Evolutionary conservation across 2,888 invertebrate species (phyloP).

Genomic region (Eurytoma californica): DNA sequence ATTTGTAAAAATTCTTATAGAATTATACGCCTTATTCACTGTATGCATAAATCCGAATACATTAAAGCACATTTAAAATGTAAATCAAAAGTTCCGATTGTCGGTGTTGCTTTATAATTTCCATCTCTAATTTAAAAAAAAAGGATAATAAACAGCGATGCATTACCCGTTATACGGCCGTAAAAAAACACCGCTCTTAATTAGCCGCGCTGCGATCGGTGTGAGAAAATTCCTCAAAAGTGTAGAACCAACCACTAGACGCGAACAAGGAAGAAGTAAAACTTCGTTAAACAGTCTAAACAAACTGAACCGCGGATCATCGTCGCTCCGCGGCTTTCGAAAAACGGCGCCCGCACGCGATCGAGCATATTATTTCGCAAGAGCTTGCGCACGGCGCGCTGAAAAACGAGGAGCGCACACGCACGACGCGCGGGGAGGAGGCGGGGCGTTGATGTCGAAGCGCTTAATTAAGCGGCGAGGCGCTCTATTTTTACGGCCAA

Average conservation of each 20-base stretch:
- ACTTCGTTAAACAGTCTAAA: neutral
- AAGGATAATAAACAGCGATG: too few relatives aligned
- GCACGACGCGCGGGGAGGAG: neutral
- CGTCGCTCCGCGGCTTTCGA: neutral
- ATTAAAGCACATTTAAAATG: neutral
- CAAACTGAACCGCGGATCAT: neutral
- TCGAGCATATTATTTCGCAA: neutral
- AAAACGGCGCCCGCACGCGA: neutral
- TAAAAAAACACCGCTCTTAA: too few relatives aligned
- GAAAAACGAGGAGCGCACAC: neutral
- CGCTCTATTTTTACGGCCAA: conserved; percentile 52
- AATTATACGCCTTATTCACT: neutral
- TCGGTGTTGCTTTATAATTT: neutral
- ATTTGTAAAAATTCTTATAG: too few relatives aligned
- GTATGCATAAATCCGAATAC: neutral
- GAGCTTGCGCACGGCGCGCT: neutral
- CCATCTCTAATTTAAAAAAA: neutral
- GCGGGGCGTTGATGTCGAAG: conserved; percentile 4
- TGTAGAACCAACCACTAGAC: too few relatives aligned
- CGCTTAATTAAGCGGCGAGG: conserved; percentile 41
- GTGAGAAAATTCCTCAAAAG: too few relatives aligned
- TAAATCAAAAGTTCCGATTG: neutral
- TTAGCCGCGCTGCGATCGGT: too few relatives aligned
- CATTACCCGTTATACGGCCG: too few relatives aligned
- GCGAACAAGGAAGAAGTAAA: too few relatives aligned